Evolutionary conservation across 2,888 invertebrate species (phyloP), one percentile per base, ranked within the genome.

Genomic region (Catocala sponsa): DNA sequence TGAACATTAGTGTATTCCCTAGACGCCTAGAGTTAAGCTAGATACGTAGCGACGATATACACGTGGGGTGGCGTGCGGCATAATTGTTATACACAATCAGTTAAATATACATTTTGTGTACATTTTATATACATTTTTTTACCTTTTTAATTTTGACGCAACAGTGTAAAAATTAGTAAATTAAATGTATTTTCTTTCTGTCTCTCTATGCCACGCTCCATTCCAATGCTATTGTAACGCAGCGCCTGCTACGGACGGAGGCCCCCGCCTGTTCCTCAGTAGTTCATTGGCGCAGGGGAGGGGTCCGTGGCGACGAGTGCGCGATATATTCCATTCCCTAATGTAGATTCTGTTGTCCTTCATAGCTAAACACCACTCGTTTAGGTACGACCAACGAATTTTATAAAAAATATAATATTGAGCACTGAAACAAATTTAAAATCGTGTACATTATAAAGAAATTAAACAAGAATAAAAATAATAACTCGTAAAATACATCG

Each of bases 351-450:
- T 84, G 85, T 89, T 86, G 79, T 86, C 90, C 84, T 88, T 83
- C 78, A 82, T 90, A 90, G 87, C 81, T 87, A 83, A 80, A 85
- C 90, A 90, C 85, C 86, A 85, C 88, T 85, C 87, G 86, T 86
- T 85, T 94, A 94, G 93, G 88, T 94, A 94, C n/a, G n/a, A 93
- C 89, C 90, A 94, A 93, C 93, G 91, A 94, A 94, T 93, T 94
- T 89, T 92, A 91, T 88, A 88, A 81, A 79, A 84, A 75, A 81
- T 81, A 84, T 82, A 82, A 86, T 90, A 92, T 86, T 84, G 91
- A 91, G 94, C 94, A 94, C 94, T 93, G 92, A 94, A 86, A 89
- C 84, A 85, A 87, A 90, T 86, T 86, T 85, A 85, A 87, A 86
- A 82, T 88, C 81, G 82, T 91, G 88, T 91, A 91, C 76, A 90